Percentiles rank a stretch among this genome's conserved stretches.
Conservation (phyloP, 2,797 vertebrate species). For the Sebastes miniatus region DNA sequence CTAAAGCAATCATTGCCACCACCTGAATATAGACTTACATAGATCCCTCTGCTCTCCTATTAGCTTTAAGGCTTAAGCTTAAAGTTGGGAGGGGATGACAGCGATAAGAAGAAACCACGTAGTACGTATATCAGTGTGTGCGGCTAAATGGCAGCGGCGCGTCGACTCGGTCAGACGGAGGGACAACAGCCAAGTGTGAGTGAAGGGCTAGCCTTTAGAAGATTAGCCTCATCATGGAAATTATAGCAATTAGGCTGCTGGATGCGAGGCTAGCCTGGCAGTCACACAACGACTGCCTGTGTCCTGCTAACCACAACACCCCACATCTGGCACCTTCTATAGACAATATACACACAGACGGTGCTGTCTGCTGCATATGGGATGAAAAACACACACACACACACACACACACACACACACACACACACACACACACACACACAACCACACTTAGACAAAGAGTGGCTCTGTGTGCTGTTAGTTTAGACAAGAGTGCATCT, state of each 20-base stretch:
- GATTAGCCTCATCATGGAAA: constrained; percentile 81
- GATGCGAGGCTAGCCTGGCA: constrained; percentile 68
- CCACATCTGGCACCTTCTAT: constrained; percentile 76
- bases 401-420: constrained; percentile 12
- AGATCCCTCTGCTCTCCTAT: neutral
- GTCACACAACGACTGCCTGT: constrained; percentile 72
- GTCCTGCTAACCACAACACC: constrained; percentile 68
- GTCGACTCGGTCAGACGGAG: constrained; percentile 35
- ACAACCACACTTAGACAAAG: constrained; percentile 49
- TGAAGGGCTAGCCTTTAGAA: constrained; percentile 71
- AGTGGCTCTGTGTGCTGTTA: constrained; percentile 52
- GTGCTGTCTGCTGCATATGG: constrained; percentile 59
- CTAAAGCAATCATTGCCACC: constrained; percentile 42
- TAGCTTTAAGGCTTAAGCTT: constrained; percentile 28
- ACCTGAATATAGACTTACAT: constrained; percentile 25
- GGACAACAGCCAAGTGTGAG: constrained; percentile 70
- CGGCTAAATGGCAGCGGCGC: constrained; percentile 31
- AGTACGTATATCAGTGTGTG: constrained; percentile 3
- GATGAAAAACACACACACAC: constrained; percentile 49
- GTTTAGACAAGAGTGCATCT: constrained; percentile 62
- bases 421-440: constrained; percentile 50
- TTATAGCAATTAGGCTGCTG: constrained; percentile 78
- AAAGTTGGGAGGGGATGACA: constrained; percentile 5
- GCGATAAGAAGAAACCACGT: constrained; percentile 6
- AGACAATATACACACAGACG: constrained; percentile 75